Base-by-base conservation (phyloP, 2,888 invertebrate genomes). In the Heterodera filipjevi region DNA sequence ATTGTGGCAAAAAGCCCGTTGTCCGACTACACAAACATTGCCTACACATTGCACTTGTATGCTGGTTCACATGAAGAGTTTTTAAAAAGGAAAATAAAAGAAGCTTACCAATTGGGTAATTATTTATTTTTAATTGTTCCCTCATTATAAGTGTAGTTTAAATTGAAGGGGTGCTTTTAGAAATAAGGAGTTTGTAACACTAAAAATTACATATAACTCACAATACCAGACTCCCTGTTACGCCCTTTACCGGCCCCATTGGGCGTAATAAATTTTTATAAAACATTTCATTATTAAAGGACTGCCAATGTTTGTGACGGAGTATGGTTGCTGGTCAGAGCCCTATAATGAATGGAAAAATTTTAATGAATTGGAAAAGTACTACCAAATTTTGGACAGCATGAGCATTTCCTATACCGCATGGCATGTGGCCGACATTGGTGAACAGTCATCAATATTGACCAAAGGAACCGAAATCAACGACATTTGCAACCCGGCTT, bases 21-120 rank as follows among this genome's bases (percentile, higher is more conserved):
- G 22, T 77, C 27, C 19, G 66, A 44, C 19, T 39, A 49, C 16
- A 14, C 53, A 27, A 78, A 78, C 76, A 76, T 75, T 22, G 27
- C 27, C 12, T 80, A 80, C 70, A 82, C 82, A 5, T 39, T 80
- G 27, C 80, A 80, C 30, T 80, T 80, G 16, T 80, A 80, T 32
- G 80, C 80, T 32, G 80, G 71, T 10, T 27, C 19, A 10, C 80
- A 80, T 53, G 66, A 32, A 10, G 77, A 82, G 0, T 14, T 19
- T 22, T 6, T 75, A 6, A 27, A 70, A 16, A 27, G 71, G 27
- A 68, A 77, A n/a, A 72, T 79, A 6, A 32, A 71, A 27, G 44
- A 46, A 12, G 80, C 80, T 16, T 27, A 35, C 14, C 8, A 68
- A 1, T 32, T 33, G 68, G 68, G 68, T 68, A 68, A 53, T 12